Conservation (phyloP, 1,140 invertebrate genomes). For the Drosophila bipectinata region DNA sequence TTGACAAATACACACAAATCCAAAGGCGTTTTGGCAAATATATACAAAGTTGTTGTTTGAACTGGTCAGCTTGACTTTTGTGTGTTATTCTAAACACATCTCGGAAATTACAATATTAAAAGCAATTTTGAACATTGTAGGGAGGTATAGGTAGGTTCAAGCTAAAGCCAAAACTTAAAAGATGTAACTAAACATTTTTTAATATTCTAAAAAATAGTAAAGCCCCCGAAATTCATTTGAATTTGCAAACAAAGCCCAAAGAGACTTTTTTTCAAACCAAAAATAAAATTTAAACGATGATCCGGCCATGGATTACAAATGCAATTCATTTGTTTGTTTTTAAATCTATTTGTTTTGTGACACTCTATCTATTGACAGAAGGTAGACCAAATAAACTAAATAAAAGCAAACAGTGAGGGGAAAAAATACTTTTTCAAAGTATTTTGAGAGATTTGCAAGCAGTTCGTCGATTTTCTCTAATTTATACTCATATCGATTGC, state of each 20-base stretch:
- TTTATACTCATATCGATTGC: conserved; percentile 66
- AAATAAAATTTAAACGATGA: conserved; percentile 31
- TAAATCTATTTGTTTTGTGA: conserved; percentile 43
- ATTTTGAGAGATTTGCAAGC: conserved; percentile 23
- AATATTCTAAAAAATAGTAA: conserved; percentile 2
- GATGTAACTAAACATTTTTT: too few species aligned
- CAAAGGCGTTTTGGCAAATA: conserved; percentile 23
- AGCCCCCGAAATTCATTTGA: conserved; percentile 21
- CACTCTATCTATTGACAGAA: conserved; percentile 44
- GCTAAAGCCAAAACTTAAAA: too few species aligned
- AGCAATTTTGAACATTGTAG: neutral
- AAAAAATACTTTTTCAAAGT: conserved; percentile 11
- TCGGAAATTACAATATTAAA: conserved; percentile 37
- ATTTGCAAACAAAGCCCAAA: conserved; percentile 8
- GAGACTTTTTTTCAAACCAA: neutral
- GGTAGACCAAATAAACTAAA: conserved; percentile 11
- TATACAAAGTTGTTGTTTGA: conserved; percentile 20
- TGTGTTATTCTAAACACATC: conserved; percentile 26
- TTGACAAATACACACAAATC: conserved; percentile 10
- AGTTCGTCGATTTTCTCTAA: conserved; percentile 44
- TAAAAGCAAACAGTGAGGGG: conserved; percentile 27
- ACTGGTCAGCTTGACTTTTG: conserved; percentile 21
- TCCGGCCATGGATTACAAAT: conserved; percentile 33
- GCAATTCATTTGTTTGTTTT: conserved; percentile 42
- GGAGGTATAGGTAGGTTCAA: too few species aligned